These are phyloP conservation scores for Pollachius pollachius DNA, from an alignment of 2,113 vertebrate species.

Conservation along the genomic window DNA sequence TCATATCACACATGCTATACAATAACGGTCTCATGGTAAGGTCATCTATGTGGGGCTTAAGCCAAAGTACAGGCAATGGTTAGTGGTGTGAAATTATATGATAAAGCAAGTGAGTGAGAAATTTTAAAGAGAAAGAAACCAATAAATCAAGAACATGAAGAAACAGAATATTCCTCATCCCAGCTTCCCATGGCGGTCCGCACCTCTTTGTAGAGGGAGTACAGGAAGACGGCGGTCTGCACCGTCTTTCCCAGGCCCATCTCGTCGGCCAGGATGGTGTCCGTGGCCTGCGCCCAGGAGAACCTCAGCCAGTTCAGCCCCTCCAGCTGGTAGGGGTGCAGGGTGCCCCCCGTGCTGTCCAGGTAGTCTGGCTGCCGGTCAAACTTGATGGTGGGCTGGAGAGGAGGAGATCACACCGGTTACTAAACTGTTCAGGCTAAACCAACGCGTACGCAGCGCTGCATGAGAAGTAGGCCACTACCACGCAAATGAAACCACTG, in stretches of 20 bases:
- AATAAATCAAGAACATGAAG: too few species aligned
- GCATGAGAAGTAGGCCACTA: too few species aligned
- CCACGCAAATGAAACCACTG: too few species aligned
- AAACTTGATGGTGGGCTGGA: slow-evolving; percentile 94
- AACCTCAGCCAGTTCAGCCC: slow-evolving; percentile 97
- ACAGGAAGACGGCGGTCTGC: slow-evolving; percentile 95
- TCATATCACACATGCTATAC: neutral
- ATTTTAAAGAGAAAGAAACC: neutral
- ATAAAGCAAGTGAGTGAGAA: neutral
- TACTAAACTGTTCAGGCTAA: neutral
- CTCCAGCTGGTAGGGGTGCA: slow-evolving; percentile 97
- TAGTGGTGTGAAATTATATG: too few species aligned
- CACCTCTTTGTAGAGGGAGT: slow-evolving; percentile 97
- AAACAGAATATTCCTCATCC: too few species aligned
- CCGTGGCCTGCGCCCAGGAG: slow-evolving; percentile 97
- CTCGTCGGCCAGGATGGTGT: slow-evolving; percentile 97
- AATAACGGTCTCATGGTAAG: too few species aligned
- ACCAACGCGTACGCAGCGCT: too few species aligned
- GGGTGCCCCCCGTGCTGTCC: slow-evolving; percentile 87
- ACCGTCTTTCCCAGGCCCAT: slow-evolving; percentile 98
- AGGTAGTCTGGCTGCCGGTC: slow-evolving; percentile 93
- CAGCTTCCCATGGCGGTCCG: neutral
- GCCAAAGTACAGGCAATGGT: too few species aligned
- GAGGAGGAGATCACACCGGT: slow-evolving; percentile 21
- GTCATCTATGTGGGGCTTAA: too few species aligned